A percentile compares a stretch with the other conserved stretches of the same genome.
Conservation (phyloP, 2,113 vertebrate species). For the Sinocyclocheilus rhinocerous region DNA sequence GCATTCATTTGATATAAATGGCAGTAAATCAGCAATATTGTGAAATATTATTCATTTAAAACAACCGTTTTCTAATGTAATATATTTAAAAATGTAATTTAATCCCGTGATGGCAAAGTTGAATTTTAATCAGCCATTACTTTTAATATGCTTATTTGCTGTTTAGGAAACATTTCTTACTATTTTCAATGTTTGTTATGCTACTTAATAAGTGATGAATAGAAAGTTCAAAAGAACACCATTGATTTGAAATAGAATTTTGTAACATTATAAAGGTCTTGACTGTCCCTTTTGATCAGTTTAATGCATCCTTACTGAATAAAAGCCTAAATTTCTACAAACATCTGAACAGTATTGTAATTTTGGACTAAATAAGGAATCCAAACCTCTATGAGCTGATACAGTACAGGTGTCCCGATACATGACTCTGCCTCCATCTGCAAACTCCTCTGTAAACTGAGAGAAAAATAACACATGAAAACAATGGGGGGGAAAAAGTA, state of each 20-base stretch:
- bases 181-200: background rate
- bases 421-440: conserved; percentile 74
- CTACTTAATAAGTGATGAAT: background rate
- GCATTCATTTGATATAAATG: background rate
- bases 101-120: background rate
- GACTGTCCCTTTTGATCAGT: background rate
- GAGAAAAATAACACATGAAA: background rate
- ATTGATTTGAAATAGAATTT: background rate
- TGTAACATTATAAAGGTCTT: background rate
- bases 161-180: background rate
- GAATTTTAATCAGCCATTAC: background rate
- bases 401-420: conserved; percentile 74
- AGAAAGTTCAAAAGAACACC: background rate
- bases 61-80: background rate
- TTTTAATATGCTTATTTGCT: background rate
- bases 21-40: background rate
- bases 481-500: background rate
- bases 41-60: too few relatives aligned
- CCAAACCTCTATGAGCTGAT: conserved; percentile 80
- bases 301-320: background rate
- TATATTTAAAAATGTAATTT: background rate
- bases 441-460: conserved; percentile 73
- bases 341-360: background rate
- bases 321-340: background rate
- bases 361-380: background rate